phyloP scores from a whole-genome alignment of 2,797 vertebrate species.

The Orestias chungarensis region DNA sequence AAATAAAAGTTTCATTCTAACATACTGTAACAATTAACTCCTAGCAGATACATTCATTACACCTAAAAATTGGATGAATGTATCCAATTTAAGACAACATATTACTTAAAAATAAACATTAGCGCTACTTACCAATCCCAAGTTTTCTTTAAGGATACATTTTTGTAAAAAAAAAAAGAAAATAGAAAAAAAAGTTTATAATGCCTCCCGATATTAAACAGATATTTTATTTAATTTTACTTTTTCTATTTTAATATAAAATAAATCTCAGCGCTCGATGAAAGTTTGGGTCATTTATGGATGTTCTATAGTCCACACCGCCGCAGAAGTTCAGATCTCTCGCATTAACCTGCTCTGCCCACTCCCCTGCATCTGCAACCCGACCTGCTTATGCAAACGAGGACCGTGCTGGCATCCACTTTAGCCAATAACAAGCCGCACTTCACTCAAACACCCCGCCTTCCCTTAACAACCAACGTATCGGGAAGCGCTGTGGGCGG shows the following conservation, averaged over 20 bases:
- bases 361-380: conserved; percentile 82
- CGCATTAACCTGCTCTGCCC: conserved; percentile 78
- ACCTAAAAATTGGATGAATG: neutral
- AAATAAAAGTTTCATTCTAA: conserved; percentile 2
- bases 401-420: neutral
- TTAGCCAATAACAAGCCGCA: conserved; percentile 66
- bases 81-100: conserved; percentile 24
- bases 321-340: conserved; percentile 82
- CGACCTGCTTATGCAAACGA: conserved; percentile 84
- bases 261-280: conserved; percentile 45
- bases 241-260: conserved; percentile 34
- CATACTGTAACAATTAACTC: neutral
- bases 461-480: conserved; percentile 47
- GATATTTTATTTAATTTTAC: conserved; percentile 18
- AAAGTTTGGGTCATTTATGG: conserved; percentile 71
- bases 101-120: conserved; percentile 55
- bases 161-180: neutral
- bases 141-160: conserved; percentile 70
- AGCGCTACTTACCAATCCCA: conserved; percentile 76
- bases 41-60: neutral
- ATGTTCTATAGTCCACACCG: conserved; percentile 61
- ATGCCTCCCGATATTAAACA: neutral
- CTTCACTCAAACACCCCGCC: conserved; percentile 18
- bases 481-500: conserved; percentile 43
- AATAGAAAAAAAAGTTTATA: neutral